A percentile compares a stretch with the other conserved stretches of the same genome.
Conservation (phyloP, 2,113 vertebrate genomes). For the Mesocricetus auratus region DNA sequence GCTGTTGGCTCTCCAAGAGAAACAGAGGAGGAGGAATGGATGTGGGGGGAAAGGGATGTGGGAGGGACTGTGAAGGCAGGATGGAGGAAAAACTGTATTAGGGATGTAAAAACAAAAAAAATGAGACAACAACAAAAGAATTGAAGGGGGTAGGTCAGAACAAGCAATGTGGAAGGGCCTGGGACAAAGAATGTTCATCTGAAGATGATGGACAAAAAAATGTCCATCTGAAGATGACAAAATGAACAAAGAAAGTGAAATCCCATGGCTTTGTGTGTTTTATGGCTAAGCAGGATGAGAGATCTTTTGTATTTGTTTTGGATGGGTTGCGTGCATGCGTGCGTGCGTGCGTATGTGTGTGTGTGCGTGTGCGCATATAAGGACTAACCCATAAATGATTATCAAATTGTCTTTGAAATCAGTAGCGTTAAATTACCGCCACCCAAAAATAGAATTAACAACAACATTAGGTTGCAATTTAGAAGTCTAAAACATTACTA, state of each 20-base stretch:
- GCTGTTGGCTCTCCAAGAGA: not conserved
- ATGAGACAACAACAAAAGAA: not conserved
- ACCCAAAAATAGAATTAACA: conserved; percentile 37
- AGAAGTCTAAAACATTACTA: not conserved
- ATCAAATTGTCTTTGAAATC: conserved; percentile 7
- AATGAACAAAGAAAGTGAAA: not conserved
- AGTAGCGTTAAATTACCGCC: conserved; percentile 19
- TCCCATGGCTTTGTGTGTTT: not conserved
- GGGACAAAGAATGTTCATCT: too few species aligned
- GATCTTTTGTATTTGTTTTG: not conserved
- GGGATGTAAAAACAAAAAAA: not conserved
- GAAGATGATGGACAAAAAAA: too few species aligned
- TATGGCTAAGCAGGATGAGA: not conserved
- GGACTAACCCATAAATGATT: not conserved
- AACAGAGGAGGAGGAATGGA: not conserved
- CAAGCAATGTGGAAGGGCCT: not conserved
- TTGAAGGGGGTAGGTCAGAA: not conserved
- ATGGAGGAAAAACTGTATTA: not conserved
- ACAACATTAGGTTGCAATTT: conserved; percentile 27
- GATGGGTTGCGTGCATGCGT: not conserved
- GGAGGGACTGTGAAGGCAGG: too few species aligned
- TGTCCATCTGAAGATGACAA: not conserved
- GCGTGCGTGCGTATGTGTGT: not conserved
- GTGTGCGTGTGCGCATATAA: not conserved
- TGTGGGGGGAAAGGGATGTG: not conserved